Conservation (phyloP, 2,113 vertebrate genomes). For the Erpornis zantholeuca region DNA sequence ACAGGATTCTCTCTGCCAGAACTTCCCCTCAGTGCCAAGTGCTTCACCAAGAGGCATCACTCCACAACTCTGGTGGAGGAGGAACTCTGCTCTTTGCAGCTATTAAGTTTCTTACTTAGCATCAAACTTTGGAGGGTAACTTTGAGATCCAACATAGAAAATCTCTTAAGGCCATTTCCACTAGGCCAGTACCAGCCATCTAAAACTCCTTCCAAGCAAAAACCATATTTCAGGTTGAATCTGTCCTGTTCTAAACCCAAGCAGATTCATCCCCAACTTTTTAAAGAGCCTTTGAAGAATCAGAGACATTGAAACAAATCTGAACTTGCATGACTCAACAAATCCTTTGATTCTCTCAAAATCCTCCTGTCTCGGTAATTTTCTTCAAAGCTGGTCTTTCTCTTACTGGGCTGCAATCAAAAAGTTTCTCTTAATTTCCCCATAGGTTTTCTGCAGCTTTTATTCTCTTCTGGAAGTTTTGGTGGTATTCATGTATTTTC, state of each 20-base stretch:
- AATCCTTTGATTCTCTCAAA: background rate
- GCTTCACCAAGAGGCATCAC: background rate
- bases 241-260: background rate
- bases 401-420: background rate
- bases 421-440: background rate
- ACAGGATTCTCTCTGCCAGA: background rate
- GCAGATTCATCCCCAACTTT: background rate
- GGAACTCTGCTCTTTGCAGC: background rate
- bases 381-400: background rate
- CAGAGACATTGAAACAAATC: background rate
- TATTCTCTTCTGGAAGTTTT: background rate
- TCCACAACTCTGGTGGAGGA: accelerated
- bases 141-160: background rate
- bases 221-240: background rate
- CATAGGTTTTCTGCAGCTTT: background rate
- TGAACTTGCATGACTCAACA: background rate
- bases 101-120: background rate
- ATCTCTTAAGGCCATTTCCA: background rate
- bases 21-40: background rate
- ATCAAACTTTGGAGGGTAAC: background rate
- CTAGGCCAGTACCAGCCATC: background rate
- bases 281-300: background rate
- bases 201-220: background rate
- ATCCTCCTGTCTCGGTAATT: background rate
- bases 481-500: background rate